Conservation (phyloP, 2,888 invertebrate genomes). For the Ophion costatus region DNA sequence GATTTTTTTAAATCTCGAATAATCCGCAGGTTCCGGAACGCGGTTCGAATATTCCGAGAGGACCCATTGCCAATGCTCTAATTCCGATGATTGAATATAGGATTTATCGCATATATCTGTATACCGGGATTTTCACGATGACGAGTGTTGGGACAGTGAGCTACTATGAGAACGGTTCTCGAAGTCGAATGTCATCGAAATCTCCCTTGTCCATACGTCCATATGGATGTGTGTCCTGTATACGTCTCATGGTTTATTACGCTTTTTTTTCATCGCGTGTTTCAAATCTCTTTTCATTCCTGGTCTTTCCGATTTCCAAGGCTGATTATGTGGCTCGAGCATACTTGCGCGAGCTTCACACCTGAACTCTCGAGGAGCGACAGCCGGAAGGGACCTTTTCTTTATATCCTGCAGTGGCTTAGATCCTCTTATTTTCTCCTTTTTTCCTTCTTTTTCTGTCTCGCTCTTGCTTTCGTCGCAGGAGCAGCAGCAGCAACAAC, state of each 20-base stretch:
- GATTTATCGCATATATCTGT: neutral
- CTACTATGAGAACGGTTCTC: neutral
- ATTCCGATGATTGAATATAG: conserved; percentile 48
- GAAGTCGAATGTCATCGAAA: neutral
- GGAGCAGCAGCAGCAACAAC: conserved; percentile 21
- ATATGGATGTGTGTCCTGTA: neutral
- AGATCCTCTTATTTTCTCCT: conserved; percentile 54
- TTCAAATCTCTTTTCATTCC: conserved; percentile 45
- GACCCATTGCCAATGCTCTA: conserved; percentile 45
- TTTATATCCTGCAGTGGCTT: conserved; percentile 67
- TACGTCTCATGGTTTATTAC: conserved; percentile 35
- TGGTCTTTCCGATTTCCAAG: conserved; percentile 49
- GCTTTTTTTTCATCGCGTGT: conserved; percentile 27
- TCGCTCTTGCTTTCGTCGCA: conserved; percentile 61
- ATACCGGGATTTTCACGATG: neutral
- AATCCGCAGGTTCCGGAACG: conserved; percentile 38
- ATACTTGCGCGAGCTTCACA: conserved; percentile 56
- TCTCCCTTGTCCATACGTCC: neutral
- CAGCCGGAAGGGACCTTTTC: conserved; percentile 66
- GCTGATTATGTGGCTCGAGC: conserved; percentile 52
- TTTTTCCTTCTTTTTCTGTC: conserved; percentile 32
- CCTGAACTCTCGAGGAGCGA: conserved; percentile 64
- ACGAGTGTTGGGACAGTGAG: neutral
- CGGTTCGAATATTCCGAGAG: conserved; percentile 45
- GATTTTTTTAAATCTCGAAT: conserved; percentile 41